Conservation (phyloP, 1,140 invertebrate species). For the Caerostris extrusa region DNA sequence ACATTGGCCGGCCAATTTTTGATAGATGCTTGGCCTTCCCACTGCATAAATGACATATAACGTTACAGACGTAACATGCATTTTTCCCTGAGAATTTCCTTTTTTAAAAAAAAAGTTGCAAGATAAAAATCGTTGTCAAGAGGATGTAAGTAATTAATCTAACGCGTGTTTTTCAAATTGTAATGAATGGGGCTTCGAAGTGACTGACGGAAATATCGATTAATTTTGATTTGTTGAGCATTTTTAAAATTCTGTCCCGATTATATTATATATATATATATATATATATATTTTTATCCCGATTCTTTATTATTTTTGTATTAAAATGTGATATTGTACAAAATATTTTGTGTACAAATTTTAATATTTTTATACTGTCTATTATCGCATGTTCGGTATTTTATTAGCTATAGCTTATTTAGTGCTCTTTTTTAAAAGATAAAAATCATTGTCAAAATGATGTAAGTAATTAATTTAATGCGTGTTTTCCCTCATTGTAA, state of each 20-base stretch:
- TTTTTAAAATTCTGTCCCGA: not conserved
- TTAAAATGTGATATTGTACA: too few species aligned
- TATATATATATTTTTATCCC: too few species aligned
- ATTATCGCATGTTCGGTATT: too few species aligned
- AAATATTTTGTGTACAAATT: too few species aligned
- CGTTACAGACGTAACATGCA: not conserved
- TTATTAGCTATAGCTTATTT: too few species aligned
- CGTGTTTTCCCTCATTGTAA: too few species aligned
- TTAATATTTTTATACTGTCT: too few species aligned
- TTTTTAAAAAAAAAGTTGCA: not conserved
- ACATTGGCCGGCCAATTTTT: not conserved
- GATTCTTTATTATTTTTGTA: too few species aligned
- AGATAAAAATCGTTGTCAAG: not conserved
- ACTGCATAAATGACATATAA: not conserved
- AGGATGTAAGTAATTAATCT: conserved; percentile 12
- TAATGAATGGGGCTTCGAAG: not conserved
- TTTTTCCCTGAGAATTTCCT: not conserved
- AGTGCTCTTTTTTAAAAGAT: not conserved
- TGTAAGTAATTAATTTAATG: too few species aligned
- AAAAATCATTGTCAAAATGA: not conserved
- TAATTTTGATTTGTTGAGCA: not conserved
- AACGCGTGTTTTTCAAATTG: not conserved
- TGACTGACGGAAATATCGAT: not conserved
- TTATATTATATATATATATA: too few species aligned
- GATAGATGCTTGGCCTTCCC: not conserved